Base-by-base conservation (phyloP, 2,888 invertebrate genomes). In the Acronicta aceris region DNA sequence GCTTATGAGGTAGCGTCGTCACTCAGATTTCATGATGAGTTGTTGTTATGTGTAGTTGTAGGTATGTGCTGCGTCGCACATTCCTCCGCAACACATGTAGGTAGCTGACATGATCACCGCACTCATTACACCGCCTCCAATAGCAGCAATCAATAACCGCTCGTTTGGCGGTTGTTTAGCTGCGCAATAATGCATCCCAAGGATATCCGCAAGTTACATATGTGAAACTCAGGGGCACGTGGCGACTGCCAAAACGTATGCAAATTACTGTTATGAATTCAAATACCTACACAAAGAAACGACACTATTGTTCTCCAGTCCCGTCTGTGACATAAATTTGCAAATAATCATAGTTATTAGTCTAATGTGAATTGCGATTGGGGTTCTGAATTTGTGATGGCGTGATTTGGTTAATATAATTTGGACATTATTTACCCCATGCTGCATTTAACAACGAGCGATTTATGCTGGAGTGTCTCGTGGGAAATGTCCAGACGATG, bases 271-370 rank as follows among this genome's bases (percentile, higher is more conserved):
- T 81, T 82, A 84, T 82, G 80, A 83, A 88, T 88, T 84, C 81
- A 81, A 85, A 85, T 73, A 79, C 80, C 51, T 71, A 64, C 57
- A 79, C 72, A 74, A 72, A 66, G 74, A 71, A 71, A 70, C 76
- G 68, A 75, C 74, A 71, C 86, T 81, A 89, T 89, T 89, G 89
- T 88, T 86, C 79, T 82, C 70, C 65, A 56, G 68, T 65, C 71
- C 75, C 75, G 76, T 75, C 71, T 77, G 77, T 70, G 79, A 80
- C 81, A 80, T 81, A 79, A 77, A 88, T 87, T 87, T 88, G 83
- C 81, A 85, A 89, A 87, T 88, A 86, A 88, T 88, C 75, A 78
- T 78, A 65, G 71, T 81, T 82, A 86, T 88, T 85, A 81, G 75
- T 49, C 66, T 83, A 83, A 88, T 85, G 74, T 68, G 76, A 68